Conservation (phyloP, 2,797 vertebrate genomes). For the Anomalospiza imberbis region DNA sequence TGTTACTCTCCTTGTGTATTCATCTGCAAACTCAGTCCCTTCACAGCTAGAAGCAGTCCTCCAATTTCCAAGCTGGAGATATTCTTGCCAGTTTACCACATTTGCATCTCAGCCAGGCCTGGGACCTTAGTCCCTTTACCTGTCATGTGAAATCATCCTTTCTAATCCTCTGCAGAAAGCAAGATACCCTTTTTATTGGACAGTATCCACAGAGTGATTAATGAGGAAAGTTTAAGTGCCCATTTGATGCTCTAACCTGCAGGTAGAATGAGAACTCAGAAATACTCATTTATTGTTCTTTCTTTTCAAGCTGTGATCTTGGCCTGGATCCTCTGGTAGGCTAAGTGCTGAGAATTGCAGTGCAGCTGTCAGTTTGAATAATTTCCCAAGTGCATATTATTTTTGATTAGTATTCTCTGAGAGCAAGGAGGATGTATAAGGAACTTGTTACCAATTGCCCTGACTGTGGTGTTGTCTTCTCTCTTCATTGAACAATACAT, state of each 20-base stretch:
- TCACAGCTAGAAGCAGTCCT: background rate
- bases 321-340: background rate
- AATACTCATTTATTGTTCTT: constrained; percentile 12
- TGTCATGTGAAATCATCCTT: background rate
- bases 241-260: background rate
- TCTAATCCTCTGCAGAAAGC: background rate
- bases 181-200: background rate
- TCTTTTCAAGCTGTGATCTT: constrained; percentile 32
- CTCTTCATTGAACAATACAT: background rate
- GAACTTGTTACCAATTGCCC: background rate
- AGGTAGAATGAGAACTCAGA: background rate
- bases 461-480: background rate
- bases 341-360: background rate
- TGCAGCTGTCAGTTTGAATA: constrained; percentile 25
- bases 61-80: background rate
- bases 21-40: background rate
- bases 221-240: constrained; percentile 11
- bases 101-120: background rate
- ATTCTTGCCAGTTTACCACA: background rate
- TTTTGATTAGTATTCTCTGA: constrained; percentile 4
- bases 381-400: background rate
- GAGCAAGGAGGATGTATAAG: background rate
- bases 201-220: background rate
- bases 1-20: background rate
- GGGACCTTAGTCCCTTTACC: background rate